Base-by-base conservation (phyloP, 1,140 invertebrate species). In the Mycetomoellerius zeteki region DNA sequence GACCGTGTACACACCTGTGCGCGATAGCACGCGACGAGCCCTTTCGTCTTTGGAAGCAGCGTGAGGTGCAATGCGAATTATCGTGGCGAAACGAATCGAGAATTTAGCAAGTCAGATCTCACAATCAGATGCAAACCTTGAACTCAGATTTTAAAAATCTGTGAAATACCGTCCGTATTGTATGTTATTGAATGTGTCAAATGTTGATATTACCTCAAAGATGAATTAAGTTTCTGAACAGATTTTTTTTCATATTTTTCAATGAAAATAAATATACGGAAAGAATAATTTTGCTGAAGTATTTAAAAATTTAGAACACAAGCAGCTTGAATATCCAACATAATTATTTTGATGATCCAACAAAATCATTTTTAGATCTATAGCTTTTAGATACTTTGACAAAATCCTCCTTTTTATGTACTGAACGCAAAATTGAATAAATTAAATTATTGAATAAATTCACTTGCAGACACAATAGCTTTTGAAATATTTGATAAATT, bases 1-100 rank as follows among this genome's bases (percentile, higher is more conserved):
- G 85, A 78, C 72, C 54, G 50, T 69, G 64, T 14, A 65, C 58
- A 81, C 89, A 89, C 88, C 78, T 87, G 89, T 86, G 24, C 71
- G 52, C 54, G 14, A 30, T n/a, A 71, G 69, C 54, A 80, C 84
- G 80, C 80, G 80, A 84, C 67, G 80, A 58, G 65, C 76, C 19
- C n/a, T 58, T 58, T 56, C 19, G 27, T 5, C 73, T 76, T 54
- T 37, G 64, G 47, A 24, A 73, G 30, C 24, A 27, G 7, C 3
- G 73, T 56, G 37, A 73, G 54, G 37, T 24, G 80, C 67, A 58
- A 73, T 62, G 54, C 52, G 80, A 56, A 47, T 82, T 72, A 58
- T 82, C 65, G 21, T 54, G 19, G 37, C 27, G 47, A 50, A 73
- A 84, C 69, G 69, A 84, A 84, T 75, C 33, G 14, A 27, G 37